phyloP scores from a whole-genome alignment of 2,888 invertebrate genomes.

The Oscheius sp. region DNA sequence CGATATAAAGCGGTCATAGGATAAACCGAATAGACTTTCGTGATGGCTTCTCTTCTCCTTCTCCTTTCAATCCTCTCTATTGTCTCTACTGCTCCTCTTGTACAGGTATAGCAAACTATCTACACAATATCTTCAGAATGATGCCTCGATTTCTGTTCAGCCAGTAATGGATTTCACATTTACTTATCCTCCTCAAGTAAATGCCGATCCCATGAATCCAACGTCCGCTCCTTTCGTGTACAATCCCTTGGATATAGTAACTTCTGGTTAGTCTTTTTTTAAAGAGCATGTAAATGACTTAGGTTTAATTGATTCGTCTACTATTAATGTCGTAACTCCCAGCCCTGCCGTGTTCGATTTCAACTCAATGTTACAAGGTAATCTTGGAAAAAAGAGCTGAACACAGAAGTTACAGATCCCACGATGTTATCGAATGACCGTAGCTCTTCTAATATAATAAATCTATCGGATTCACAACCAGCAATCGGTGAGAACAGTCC shows the following conservation, averaged over 20 bases:
- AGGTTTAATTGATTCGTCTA: too few species aligned
- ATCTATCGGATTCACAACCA: too few species aligned
- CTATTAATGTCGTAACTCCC: too few species aligned
- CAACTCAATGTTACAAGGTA: too few species aligned
- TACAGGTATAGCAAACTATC: not conserved
- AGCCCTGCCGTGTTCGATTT: too few species aligned
- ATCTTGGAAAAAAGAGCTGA: too few species aligned
- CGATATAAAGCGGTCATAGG: not conserved
- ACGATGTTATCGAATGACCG: too few species aligned
- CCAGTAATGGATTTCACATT: not conserved
- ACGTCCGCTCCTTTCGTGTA: not conserved
- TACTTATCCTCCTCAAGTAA: not conserved
- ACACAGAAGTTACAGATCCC: too few species aligned
- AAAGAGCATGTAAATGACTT: too few species aligned
- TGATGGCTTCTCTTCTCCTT: constrained; percentile 4
- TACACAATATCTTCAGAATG: not conserved
- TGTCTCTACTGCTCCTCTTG: not conserved
- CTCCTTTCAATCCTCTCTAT: not conserved
- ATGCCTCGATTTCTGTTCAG: not conserved
- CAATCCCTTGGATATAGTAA: not conserved
- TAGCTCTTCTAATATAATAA: too few species aligned
- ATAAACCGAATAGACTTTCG: not conserved
- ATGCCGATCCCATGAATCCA: not conserved
- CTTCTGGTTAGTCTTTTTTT: too few species aligned
- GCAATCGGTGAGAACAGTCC: too few species aligned